Conservation (phyloP, 1,140 invertebrate species). For the Octopus bimaculoides region DNA sequence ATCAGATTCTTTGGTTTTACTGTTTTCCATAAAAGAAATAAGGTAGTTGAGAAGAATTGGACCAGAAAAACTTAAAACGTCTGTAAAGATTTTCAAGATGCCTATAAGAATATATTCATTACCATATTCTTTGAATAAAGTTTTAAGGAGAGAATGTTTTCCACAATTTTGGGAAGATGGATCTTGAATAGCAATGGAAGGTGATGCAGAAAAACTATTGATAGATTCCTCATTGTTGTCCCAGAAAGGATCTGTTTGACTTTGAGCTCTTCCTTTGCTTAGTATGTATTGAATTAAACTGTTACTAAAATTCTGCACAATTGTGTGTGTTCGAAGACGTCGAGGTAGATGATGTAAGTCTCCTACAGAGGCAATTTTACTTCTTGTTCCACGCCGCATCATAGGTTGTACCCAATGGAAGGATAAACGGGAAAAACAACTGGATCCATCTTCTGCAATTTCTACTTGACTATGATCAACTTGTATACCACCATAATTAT, state of each 20-base stretch:
- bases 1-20: conserved; percentile 63
- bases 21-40: conserved; percentile 77
- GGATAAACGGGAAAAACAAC: conserved; percentile 71
- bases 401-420: conserved; percentile 87
- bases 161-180: background rate
- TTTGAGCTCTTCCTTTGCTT: conserved; percentile 12
- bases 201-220: conserved; percentile 15
- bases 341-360: conserved; percentile 85
- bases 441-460: conserved; percentile 75
- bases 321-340: conserved; percentile 66
- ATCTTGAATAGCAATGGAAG: conserved; percentile 20
- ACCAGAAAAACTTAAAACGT: conserved; percentile 80
- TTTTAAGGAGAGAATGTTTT: conserved; percentile 63
- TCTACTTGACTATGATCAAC: conserved; percentile 72
- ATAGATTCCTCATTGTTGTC: conserved; percentile 12
- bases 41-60: conserved; percentile 84
- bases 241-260: conserved; percentile 12
- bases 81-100: conserved; percentile 79
- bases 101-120: conserved; percentile 86
- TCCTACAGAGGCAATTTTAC: conserved; percentile 69
- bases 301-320: conserved; percentile 62
- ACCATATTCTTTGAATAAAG: conserved; percentile 81
- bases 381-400: conserved; percentile 76
- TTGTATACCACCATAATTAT: conserved; percentile 62
- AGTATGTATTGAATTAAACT: conserved; percentile 35